These are phyloP conservation scores for Oenanthe melanoleuca DNA, from an alignment of 2,113 vertebrate genomes.

Conservation along the genomic window DNA sequence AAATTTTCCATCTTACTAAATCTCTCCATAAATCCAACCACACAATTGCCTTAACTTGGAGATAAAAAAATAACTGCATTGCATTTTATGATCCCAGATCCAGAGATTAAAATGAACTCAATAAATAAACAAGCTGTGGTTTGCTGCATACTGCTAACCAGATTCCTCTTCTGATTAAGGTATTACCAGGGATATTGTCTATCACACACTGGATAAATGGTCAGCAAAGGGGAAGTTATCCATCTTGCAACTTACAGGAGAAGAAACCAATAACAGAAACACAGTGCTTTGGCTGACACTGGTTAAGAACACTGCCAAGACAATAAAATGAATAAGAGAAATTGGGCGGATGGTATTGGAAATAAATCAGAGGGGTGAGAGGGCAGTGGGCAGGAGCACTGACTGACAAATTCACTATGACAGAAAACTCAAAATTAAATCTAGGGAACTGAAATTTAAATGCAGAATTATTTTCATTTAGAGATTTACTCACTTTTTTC, in stretches of 20 bases:
- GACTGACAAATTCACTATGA: background rate
- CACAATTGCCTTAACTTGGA: background rate
- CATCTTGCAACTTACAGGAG: background rate
- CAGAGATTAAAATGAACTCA: background rate
- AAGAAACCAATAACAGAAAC: background rate
- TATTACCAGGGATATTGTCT: background rate
- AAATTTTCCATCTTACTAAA: background rate
- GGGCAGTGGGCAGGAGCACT: background rate
- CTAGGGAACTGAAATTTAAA: background rate
- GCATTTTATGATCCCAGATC: background rate
- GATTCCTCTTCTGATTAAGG: background rate
- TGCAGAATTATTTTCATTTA: background rate
- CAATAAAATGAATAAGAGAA: background rate
- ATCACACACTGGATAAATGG: background rate
- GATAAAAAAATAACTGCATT: background rate
- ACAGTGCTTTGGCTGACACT: background rate
- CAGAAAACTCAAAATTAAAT: background rate
- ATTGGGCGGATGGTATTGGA: background rate
- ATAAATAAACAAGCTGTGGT: background rate
- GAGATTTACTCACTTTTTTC: fast-evolving
- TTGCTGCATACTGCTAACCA: background rate
- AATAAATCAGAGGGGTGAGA: background rate
- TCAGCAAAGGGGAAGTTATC: background rate
- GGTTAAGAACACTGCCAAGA: background rate
- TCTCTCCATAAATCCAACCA: background rate